Conservation (phyloP, 1,140 invertebrate genomes). For the Atta texana region DNA sequence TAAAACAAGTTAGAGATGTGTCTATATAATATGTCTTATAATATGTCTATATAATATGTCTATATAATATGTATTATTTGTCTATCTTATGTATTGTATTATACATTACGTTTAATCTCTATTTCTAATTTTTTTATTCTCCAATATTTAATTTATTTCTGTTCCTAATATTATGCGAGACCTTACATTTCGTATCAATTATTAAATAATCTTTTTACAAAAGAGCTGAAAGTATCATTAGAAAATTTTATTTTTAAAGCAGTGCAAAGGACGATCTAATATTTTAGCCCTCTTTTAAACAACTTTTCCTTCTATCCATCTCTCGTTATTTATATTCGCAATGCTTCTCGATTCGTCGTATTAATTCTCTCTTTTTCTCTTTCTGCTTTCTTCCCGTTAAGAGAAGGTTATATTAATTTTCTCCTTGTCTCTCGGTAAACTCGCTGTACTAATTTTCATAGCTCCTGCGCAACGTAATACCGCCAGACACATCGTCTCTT, state of each 20-base stretch:
- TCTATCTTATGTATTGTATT: no score
- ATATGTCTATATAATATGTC: no score
- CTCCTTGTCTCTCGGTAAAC: not conserved
- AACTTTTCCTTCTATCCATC: not conserved
- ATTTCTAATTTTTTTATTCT: no score
- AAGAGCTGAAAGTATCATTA: not conserved
- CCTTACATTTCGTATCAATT: not conserved
- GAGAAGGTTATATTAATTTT: conserved; percentile 42
- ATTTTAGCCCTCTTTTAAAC: not conserved
- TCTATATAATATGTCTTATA: no score
- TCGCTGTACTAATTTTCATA: conserved; percentile 51
- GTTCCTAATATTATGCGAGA: no score
- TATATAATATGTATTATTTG: no score
- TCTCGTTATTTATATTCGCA: not conserved
- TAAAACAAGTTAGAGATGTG: no score
- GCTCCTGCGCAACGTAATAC: conserved; percentile 38
- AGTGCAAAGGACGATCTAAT: not conserved
- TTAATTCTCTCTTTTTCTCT: conserved; percentile 28
- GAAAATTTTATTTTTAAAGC: not conserved
- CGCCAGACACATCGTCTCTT: conserved; percentile 37
- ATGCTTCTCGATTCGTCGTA: conserved; percentile 10
- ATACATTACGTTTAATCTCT: no score
- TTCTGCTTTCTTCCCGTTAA: not conserved
- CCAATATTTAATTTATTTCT: no score
- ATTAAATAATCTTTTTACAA: not conserved